A percentile compares a stretch with the other conserved stretches of the same genome.
Evolutionary conservation across 2,797 vertebrate genomes (phyloP).

Genomic region (Champsocephalus gunnari): DNA sequence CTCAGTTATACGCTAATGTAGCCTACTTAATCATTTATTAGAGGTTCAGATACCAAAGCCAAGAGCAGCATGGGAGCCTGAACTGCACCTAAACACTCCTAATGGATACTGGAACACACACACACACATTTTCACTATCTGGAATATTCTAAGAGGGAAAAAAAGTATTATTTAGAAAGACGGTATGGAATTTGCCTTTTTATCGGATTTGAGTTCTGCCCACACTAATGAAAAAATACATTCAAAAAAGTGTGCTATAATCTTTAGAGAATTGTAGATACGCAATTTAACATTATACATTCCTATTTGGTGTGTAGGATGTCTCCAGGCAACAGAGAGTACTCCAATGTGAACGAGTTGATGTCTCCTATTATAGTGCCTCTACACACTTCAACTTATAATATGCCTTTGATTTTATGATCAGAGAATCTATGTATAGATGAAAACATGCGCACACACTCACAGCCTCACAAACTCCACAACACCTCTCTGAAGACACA

Average conservation of each 20-base stretch:
- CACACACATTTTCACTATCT: neutral
- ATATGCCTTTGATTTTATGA: slow-evolving; percentile 60
- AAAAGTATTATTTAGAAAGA: too few species aligned
- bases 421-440: slow-evolving; percentile 67
- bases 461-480: slow-evolving; percentile 5
- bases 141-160: neutral
- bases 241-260: slow-evolving; percentile 21
- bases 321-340: slow-evolving; percentile 12
- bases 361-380: slow-evolving; percentile 11
- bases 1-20: slow-evolving; percentile 36
- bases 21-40: slow-evolving; percentile 60
- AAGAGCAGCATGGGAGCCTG: slow-evolving; percentile 32
- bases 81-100: slow-evolving; percentile 46
- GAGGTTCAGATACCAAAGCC: slow-evolving; percentile 48
- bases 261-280: slow-evolving; percentile 16
- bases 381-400: slow-evolving; percentile 44
- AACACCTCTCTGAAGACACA: slow-evolving; percentile 56
- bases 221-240: neutral
- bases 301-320: slow-evolving; percentile 18
- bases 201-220: neutral
- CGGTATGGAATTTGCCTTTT: too few species aligned
- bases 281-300: slow-evolving; percentile 24
- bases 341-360: slow-evolving; percentile 12
- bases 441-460: slow-evolving; percentile 39
- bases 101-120: slow-evolving; percentile 37